Evolutionary conservation across 1,140 invertebrate species (phyloP).

Genomic region (Neotoxoptera formosana): DNA sequence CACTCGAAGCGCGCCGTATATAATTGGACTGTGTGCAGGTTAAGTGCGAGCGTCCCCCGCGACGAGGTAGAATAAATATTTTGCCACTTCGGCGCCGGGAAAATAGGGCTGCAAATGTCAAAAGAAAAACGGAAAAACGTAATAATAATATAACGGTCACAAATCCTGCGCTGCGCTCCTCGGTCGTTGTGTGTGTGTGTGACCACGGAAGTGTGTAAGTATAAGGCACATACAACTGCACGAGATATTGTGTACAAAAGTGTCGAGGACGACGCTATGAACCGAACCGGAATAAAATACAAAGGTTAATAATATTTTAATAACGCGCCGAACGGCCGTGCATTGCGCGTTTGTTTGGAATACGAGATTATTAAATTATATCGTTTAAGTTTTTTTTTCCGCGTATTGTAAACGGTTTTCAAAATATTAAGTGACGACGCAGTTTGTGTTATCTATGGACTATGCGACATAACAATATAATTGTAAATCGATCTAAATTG

Average conservation of each 20-base stretch:
- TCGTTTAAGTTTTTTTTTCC: too few relatives aligned
- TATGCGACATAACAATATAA: too few relatives aligned
- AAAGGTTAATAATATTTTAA: not conserved
- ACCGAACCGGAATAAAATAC: not conserved
- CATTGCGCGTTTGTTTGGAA: not conserved
- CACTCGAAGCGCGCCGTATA: not conserved
- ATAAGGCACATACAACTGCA: not conserved
- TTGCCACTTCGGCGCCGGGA: not conserved
- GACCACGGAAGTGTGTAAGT: not conserved
- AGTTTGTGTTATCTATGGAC: too few relatives aligned
- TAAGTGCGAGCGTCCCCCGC: not conserved
- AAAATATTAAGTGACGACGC: too few relatives aligned
- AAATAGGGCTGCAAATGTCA: not conserved
- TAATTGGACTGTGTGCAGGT: not conserved
- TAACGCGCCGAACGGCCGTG: not conserved
- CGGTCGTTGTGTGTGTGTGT: not conserved
- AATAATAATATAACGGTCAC: too few relatives aligned
- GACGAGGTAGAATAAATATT: not conserved
- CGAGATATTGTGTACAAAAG: too few relatives aligned
- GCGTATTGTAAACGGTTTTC: too few relatives aligned
- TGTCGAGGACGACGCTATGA: not conserved
- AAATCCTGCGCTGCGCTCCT: not conserved
- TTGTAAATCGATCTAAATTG: too few relatives aligned
- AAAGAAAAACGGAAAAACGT: not conserved
- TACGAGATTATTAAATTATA: not conserved